Conservation (phyloP, 2,888 invertebrate species). For the Harmothoe impar region DNA sequence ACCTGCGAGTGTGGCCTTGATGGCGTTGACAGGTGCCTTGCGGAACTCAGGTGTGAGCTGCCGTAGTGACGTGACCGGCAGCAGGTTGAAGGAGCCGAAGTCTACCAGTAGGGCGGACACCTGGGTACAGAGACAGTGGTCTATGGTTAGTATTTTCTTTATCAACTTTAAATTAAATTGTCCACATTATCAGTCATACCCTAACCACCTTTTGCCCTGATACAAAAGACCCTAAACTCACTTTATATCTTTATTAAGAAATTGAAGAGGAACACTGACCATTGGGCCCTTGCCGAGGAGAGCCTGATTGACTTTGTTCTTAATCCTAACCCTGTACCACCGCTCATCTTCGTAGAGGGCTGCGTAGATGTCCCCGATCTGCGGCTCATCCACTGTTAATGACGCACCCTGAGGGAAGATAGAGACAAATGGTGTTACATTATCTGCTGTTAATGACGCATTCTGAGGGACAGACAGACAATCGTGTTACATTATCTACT, state of each 20-base stretch:
- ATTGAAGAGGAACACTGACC: neutral
- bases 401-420: neutral
- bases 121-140: neutral
- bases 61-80: neutral
- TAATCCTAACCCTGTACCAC: conserved; percentile 20
- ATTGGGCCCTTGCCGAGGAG: neutral
- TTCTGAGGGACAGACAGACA: no score
- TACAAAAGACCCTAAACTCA: no score
- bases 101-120: conserved; percentile 25
- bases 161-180: no score
- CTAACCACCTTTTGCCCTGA: no score
- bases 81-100: conserved; percentile 36
- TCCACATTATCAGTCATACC: no score
- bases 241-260: no score
- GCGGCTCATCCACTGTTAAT: conserved; percentile 24
- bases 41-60: conserved; percentile 9
- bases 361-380: neutral
- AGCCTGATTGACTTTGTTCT: conserved; percentile 30
- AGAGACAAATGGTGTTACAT: neutral
- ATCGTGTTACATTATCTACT: no score
- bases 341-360: conserved; percentile 25
- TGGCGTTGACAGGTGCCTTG: neutral
- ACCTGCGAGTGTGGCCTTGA: conserved; percentile 41
- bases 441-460: no score
- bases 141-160: neutral